Evolutionary conservation across 2,888 invertebrate species (phyloP).

Genomic region (Camponotus fellah): DNA sequence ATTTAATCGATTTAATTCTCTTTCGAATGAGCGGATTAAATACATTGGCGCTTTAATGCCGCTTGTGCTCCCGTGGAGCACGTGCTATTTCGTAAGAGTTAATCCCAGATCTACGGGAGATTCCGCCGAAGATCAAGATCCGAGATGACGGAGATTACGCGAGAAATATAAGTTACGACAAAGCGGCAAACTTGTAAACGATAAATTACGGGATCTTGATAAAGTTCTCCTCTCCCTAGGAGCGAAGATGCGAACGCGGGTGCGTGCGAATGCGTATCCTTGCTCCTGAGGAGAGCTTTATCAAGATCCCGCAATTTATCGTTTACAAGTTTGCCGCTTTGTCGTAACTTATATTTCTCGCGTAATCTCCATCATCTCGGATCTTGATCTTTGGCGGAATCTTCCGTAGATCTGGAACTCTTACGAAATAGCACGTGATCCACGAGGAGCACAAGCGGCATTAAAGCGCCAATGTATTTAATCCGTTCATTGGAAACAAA

Average conservation of each 20-base stretch:
- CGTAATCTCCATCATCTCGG: conserved; percentile 36
- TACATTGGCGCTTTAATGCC: not conserved
- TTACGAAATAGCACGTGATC: conserved; percentile 26
- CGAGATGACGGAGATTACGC: conserved; percentile 33
- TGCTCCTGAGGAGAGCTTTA: conserved; percentile 18
- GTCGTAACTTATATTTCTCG: conserved; percentile 18
- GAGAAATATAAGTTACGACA: conserved; percentile 17
- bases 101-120: conserved; percentile 25
- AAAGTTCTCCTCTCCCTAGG: conserved; percentile 8
- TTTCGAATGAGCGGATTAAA: conserved; percentile 2
- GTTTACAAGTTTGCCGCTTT: conserved; percentile 5
- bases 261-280: not conserved
- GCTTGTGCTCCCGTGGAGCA: conserved; percentile 3
- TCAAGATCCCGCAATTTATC: conserved; percentile 40
- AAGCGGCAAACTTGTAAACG: conserved; percentile 12
- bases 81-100: conserved; percentile 16
- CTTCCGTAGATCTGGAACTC: not conserved
- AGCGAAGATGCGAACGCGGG: not conserved
- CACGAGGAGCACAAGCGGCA: not conserved
- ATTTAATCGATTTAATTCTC: conserved; percentile 14
- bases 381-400: not conserved
- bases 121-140: not conserved
- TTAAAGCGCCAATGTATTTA: not conserved
- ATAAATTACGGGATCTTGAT: conserved; percentile 42
- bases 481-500: not conserved